Evolutionary conservation across 2,113 vertebrate genomes (phyloP).

Genomic region (Gyps fulvus): DNA sequence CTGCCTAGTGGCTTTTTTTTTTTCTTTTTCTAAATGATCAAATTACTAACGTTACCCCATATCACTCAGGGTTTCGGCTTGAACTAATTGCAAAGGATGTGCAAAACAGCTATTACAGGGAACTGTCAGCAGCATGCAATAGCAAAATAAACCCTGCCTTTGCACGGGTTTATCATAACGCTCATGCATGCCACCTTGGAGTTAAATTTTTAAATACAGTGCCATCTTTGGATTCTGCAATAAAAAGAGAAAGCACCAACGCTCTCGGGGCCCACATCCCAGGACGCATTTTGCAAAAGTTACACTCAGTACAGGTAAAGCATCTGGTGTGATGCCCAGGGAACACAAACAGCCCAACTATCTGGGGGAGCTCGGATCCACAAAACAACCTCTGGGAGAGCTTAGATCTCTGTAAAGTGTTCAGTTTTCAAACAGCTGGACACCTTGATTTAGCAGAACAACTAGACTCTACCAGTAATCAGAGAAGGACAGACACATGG

Average conservation of each 20-base stretch:
- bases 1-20: not conserved
- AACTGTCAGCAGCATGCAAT: not conserved
- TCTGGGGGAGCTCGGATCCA: not conserved
- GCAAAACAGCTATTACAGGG: not conserved
- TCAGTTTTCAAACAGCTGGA: not conserved
- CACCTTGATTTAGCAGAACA: not conserved
- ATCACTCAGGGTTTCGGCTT: not conserved
- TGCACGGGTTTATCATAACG: not conserved
- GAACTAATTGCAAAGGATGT: not conserved
- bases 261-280: rapidly evolving
- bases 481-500: not conserved
- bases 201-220: not conserved
- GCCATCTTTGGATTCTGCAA: not conserved
- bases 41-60: not conserved
- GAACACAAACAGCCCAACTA: not conserved
- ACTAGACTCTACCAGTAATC: not conserved
- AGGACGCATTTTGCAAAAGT: not conserved
- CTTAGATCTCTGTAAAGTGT: not conserved
- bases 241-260: not conserved
- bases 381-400: not conserved
- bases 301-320: not conserved
- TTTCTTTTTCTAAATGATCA: not conserved
- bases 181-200: not conserved
- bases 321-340: not conserved
- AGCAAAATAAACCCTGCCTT: not conserved